Base-by-base conservation (phyloP, 1,140 invertebrate genomes). In the Conus betulinus region DNA sequence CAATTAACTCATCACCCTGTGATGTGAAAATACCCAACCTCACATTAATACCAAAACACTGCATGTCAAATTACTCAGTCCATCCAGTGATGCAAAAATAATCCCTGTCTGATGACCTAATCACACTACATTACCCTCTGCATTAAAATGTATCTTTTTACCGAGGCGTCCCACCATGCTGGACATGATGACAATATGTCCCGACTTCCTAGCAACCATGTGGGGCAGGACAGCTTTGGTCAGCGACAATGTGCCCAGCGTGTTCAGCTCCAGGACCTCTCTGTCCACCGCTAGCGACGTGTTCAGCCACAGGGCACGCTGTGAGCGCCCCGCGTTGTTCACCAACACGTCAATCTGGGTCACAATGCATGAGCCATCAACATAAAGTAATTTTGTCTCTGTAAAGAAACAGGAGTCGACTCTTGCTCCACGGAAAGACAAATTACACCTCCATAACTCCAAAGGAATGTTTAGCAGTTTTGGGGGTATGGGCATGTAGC, bases 211-310 rank as follows among this genome's bases (percentile, higher is more conserved):
- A 20, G 93, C 89, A 23, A 95, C 89, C 95, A 96, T 96, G 76
- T 94, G 89, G 3, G 95, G 94, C 25, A 96, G 87, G 0, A 96
- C 94, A 15, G 88, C 90, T 52, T 93, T 95, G 25, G 95, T 94
- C 20, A 99, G 95, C 89, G 97, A 97, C 0, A 99, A 91, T 7
- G 97, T 95, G 0, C 97, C 96, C 90, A 98, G 97, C 0, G 98
- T 97, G 95, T 98, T 98, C 67, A 98, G 92, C 39, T 98, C 97
- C 93, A 98, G 98, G 89, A 98, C 95, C 87, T 97, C 96, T 87
- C 96, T 96, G 93, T 99, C 98, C 0, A 98, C 97, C 84, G 96
- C 92, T 1, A 98, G 82, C 3, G 97, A 96, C 88, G 98, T 98
- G 3, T 97, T 96, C 89, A 97, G 97, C 97, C 97, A 98, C 52